Base-by-base conservation (phyloP, 2,113 vertebrate genomes). In the Trinectes maculatus region DNA sequence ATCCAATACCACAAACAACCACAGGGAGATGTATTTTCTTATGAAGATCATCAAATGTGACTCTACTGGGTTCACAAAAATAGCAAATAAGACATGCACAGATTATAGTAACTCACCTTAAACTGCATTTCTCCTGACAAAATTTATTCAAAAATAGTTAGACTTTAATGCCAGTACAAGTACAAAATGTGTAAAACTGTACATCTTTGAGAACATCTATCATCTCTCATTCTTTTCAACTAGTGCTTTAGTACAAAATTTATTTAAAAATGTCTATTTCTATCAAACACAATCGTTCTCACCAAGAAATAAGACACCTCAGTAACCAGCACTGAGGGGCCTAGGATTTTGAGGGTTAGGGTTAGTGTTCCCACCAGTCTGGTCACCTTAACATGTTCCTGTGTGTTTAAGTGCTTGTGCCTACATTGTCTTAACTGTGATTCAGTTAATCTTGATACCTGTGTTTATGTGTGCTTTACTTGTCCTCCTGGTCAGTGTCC, bases 401-500 rank as follows among this genome's bases (percentile, higher is more conserved):
- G 0, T 29, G n/a, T n/a, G n/a, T n/a, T 15, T 21, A 44, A 21
- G 48, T 40, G 34, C 24, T 36, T 18, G 24, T 16, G 6, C 5
- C 2, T 18, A 29, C 15, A 42, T 19, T 34, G 22, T 5, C 25
- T 28, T 2, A 54, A 55, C 7, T 49, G 25, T 46, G 24, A 65
- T 28, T 43, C 36, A 52, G 26, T 19, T 39, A 5, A 29, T 57
- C 8, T 59, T 12, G 8, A 36, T 57, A 12, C 0, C 24, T 47
- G n/a, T 53, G 40, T 46, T 12, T 56, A 25, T 49, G 29, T 44
- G 16, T 19, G 0, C 21, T 71, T 71, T 43, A 87, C 57, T 83
- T 67, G 28, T 86, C 73, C 12, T 87, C 85, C 25, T 90, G 80
- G 13, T 89, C 86, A 0, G 74, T 86, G 42, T 95, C 95, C 80